Base-by-base conservation (phyloP, 2,797 vertebrate genomes). In the Sebastes hopkinsi region DNA sequence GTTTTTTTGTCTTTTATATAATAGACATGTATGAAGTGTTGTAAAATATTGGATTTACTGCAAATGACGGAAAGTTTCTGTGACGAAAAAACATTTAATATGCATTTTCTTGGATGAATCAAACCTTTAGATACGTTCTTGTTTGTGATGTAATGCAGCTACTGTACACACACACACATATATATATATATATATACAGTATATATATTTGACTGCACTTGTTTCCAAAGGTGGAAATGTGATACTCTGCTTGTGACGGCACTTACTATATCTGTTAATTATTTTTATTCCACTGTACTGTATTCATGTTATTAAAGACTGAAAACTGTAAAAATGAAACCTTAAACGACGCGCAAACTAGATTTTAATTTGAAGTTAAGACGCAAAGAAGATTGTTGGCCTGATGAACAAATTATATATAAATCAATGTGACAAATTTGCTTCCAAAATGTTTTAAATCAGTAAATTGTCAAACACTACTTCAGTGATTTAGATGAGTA, bases 301-400 rank as follows among this genome's bases (percentile, higher is more conserved):
- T 72, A n/a, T 46, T 30, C 23, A 23, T 6, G 50, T 70, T 56
- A 2, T 54, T 42, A 13, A 3, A 18, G 58, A 81, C 14, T 50
- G 61, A 72, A 75, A 66, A 76, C 64, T 84, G 74, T 78, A 25
- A 79, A 34, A 80, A 76, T 62, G 23, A 68, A 77, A 78, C 55
- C 27, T 85, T 56, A 83, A 83, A 73, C 6, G 18, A 75, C 1
- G 7, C 3, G 0, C 23, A 22, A 34, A 58, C 9, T 3, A 8
- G 10, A 50, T 75, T 52, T 46, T 10, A 10, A 56, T 68, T 11
- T 50, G 10, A 64, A 38, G 29, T 1, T 2, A 9, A 36, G 18
- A 67, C 16, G 2, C 1, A 0, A 27, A 25, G 11, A 38, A 14
- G 20, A 10, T 22, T 4, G 5, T 25, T 6, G 9, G 22, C 13